Evolutionary conservation across 2,888 invertebrate species (phyloP).

Genomic region (Thera britannica): DNA sequence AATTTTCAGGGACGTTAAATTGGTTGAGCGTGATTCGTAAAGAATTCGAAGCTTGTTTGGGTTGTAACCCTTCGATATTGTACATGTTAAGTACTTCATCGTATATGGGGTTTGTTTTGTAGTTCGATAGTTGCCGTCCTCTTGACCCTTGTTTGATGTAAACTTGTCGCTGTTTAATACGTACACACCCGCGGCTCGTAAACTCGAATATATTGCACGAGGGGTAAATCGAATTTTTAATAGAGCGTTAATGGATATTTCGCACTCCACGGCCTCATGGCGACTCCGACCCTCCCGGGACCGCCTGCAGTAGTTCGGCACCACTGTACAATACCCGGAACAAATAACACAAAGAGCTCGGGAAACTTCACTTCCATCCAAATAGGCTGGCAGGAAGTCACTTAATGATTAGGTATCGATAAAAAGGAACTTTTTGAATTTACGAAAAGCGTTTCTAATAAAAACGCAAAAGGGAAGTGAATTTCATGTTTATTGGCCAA

Average conservation of each 20-base stretch:
- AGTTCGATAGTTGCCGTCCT: conserved; percentile 60
- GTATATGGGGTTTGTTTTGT: conserved; percentile 51
- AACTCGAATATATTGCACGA: conserved; percentile 62
- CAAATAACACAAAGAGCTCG: conserved; percentile 29
- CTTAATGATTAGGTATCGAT: conserved; percentile 43
- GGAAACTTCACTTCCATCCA: conserved; percentile 30
- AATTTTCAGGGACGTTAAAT: conserved; percentile 15
- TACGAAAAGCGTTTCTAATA: conserved; percentile 43
- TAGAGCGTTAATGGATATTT: conserved; percentile 63
- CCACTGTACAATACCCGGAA: conserved; percentile 31
- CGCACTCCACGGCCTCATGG: conserved; percentile 48
- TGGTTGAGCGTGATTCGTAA: conserved; percentile 14
- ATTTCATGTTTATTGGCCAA: conserved; percentile 53
- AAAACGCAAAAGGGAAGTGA: conserved; percentile 48
- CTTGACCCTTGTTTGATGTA: conserved; percentile 63
- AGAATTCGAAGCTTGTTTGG: conserved; percentile 28
- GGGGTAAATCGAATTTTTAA: conserved; percentile 67
- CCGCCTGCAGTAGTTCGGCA: conserved; percentile 27
- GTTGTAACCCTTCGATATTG: conserved; percentile 27
- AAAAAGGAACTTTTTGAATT: conserved; percentile 41
- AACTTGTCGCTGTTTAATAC: conserved; percentile 59
- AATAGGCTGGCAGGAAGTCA: conserved; percentile 33
- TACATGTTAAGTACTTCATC: conserved; percentile 33
- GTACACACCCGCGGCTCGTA: conserved; percentile 54
- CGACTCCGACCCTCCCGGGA: conserved; percentile 36